A percentile compares a stretch with the other conserved stretches of the same genome.
Evolutionary conservation across 2,113 vertebrate genomes (phyloP).

Genomic region (Megaleporinus macrocephalus): DNA sequence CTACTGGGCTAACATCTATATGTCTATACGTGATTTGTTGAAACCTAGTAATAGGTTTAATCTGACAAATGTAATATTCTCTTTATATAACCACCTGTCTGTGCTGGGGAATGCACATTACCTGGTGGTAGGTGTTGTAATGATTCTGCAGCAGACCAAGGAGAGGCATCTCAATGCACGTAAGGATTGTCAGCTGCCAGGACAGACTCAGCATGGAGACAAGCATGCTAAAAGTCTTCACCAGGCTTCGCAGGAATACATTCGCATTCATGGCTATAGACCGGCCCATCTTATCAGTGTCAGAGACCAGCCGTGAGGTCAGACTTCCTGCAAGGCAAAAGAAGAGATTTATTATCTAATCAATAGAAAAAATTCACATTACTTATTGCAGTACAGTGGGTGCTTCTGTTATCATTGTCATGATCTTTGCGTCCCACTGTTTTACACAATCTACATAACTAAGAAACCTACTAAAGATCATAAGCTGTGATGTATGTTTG

Average conservation of each 20-base stretch:
- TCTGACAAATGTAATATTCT: too few species aligned
- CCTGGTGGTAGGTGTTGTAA: constrained; percentile 75
- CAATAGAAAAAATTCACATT: neutral
- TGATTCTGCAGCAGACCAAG: constrained; percentile 69
- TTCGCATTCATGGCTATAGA: constrained; percentile 84
- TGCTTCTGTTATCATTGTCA: neutral
- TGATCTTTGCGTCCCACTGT: neutral
- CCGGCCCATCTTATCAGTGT: constrained; percentile 82
- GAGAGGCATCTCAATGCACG: constrained; percentile 78
- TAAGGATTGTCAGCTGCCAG: constrained; percentile 82
- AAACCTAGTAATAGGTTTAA: too few species aligned
- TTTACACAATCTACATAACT: neutral
- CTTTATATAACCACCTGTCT: too few species aligned
- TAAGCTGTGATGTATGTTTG: neutral
- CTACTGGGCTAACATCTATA: too few species aligned
- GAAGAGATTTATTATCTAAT: neutral
- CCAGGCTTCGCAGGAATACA: constrained; percentile 73
- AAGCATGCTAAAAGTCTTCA: constrained; percentile 79
- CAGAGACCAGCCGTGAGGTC: constrained; percentile 78
- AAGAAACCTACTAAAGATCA: neutral
- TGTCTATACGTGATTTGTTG: too few species aligned
- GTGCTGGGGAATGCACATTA: constrained; percentile 55
- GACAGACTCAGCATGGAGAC: constrained; percentile 82
- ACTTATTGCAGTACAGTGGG: too few species aligned
- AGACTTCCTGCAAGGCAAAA: constrained; percentile 73